These are phyloP conservation scores for Campylomormyrus numenius DNA, from an alignment of 2,113 vertebrate species.

Conservation along the genomic window DNA sequence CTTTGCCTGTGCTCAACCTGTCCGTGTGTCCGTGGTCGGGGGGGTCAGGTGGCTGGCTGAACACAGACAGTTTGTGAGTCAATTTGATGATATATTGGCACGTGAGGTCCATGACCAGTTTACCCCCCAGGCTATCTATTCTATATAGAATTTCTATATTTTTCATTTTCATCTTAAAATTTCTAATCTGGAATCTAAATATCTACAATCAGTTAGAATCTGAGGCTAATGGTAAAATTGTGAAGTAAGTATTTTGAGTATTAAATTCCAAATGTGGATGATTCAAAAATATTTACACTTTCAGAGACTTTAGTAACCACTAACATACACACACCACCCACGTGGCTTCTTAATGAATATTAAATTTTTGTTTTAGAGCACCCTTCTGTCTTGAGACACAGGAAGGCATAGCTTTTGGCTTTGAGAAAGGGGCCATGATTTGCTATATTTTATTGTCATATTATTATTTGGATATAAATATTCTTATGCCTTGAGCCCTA, in stretches of 20 bases:
- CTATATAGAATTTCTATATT: background rate
- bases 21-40: conserved; percentile 43
- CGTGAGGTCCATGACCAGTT: background rate
- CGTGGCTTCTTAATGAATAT: background rate
- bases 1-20: conserved; percentile 31
- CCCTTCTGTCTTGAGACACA: background rate
- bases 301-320: background rate
- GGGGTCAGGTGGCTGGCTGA: conserved; percentile 46
- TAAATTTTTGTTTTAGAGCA: background rate
- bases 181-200: background rate
- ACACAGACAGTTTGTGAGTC: conserved; percentile 18
- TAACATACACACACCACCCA: background rate
- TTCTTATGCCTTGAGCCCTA: background rate
- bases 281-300: background rate
- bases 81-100: background rate
- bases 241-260: background rate
- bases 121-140: background rate
- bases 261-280: background rate
- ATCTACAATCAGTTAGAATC: background rate
- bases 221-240: background rate
- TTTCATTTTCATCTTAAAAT: background rate
- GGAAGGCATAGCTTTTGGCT: background rate
- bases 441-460: background rate
- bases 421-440: background rate
- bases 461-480: background rate